phyloP scores from a whole-genome alignment of 2,888 invertebrate species.

The Trachelus iudaicus region DNA sequence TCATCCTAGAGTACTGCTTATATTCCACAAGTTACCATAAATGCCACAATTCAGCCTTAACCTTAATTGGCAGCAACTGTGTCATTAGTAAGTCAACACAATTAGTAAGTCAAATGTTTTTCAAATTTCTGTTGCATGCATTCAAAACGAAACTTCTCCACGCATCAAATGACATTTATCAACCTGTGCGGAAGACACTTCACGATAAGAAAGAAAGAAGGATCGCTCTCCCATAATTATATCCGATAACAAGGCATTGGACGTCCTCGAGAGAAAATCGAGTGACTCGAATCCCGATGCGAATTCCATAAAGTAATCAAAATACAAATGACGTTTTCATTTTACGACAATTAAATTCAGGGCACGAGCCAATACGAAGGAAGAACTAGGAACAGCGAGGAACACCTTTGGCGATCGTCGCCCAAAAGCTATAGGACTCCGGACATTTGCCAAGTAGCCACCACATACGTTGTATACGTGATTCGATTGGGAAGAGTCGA shows the following conservation, averaged over 20 bases:
- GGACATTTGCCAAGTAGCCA: constrained; percentile 28
- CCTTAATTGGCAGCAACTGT: too few species aligned
- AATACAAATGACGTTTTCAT: background rate
- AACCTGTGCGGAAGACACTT: background rate
- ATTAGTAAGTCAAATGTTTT: background rate
- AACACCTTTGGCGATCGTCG: constrained; percentile 1
- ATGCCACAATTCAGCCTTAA: too few species aligned
- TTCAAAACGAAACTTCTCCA: background rate
- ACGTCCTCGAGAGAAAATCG: background rate
- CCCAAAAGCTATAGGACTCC: background rate
- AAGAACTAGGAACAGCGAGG: background rate
- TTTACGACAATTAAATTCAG: background rate
- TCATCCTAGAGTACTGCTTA: too few species aligned
- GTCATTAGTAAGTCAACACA: background rate
- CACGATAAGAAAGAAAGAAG: background rate
- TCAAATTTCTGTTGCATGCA: background rate
- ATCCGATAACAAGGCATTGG: background rate
- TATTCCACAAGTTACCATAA: too few species aligned
- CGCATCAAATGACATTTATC: background rate
- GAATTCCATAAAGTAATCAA: background rate
- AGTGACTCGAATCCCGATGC: constrained; percentile 4
- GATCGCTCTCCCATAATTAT: background rate
- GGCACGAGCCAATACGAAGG: background rate
- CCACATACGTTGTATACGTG: constrained; percentile 37
- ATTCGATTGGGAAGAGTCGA: constrained; percentile 36